Percentiles rank a stretch among this genome's conserved stretches.
Conservation (phyloP, 2,797 vertebrate species). For the Agapornis canus region DNA sequence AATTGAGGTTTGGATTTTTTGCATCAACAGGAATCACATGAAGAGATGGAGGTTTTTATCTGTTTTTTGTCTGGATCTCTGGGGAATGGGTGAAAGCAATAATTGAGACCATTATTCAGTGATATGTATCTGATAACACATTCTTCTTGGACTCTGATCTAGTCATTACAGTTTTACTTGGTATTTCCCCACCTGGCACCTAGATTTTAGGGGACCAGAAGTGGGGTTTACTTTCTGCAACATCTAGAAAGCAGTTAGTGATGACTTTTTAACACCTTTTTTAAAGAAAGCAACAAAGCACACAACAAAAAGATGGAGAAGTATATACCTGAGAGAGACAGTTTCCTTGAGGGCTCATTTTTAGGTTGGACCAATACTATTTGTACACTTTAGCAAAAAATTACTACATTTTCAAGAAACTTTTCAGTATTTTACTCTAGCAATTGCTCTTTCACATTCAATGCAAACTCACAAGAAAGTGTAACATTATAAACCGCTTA, state of each 20-base stretch:
- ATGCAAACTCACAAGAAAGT: not conserved
- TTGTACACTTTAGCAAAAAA: not conserved
- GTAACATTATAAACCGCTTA: not conserved
- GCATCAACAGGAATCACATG: not conserved
- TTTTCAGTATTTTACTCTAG: not conserved
- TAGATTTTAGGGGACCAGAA: not conserved
- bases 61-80: not conserved
- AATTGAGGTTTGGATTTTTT: not conserved
- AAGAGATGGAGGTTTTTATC: not conserved
- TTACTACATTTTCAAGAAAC: not conserved
- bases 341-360: not conserved
- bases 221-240: rapidly evolving
- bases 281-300: not conserved
- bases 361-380: not conserved
- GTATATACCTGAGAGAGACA: not conserved
- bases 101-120: not conserved
- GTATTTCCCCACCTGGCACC: not conserved
- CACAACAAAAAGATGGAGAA: not conserved
- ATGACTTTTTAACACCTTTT: not conserved
- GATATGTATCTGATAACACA: not conserved
- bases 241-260: not conserved
- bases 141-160: not conserved
- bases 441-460: not conserved
- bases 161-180: not conserved
- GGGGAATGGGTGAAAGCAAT: not conserved